These are phyloP conservation scores for Rhinoderma darwinii DNA, from an alignment of 2,113 vertebrate species.

Conservation along the genomic window DNA sequence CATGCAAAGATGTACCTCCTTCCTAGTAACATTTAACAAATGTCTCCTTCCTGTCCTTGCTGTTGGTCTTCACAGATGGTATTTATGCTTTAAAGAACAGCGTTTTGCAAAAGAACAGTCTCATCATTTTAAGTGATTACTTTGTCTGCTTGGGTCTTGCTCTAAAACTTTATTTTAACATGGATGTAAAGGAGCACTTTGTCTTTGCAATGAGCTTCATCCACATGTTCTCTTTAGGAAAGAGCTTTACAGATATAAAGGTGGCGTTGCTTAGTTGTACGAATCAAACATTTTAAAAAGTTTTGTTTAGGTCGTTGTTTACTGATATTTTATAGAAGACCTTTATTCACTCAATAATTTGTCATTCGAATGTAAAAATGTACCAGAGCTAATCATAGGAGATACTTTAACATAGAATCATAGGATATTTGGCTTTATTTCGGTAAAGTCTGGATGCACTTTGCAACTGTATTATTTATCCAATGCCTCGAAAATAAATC, in stretches of 20 bases:
- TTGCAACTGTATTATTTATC: too few relatives aligned
- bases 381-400: too few relatives aligned
- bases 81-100: constrained; percentile 32
- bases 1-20: constrained; percentile 29
- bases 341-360: too few relatives aligned
- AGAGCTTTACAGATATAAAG: neutral
- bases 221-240: neutral
- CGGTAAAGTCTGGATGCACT: too few relatives aligned
- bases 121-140: constrained; percentile 23
- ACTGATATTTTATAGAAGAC: too few relatives aligned
- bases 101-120: constrained; percentile 40
- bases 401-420: too few relatives aligned
- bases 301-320: too few relatives aligned
- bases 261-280: too few relatives aligned
- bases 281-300: too few relatives aligned
- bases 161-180: constrained; percentile 8
- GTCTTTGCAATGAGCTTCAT: neutral
- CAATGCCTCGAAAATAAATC: too few relatives aligned
- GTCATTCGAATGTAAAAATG: too few relatives aligned
- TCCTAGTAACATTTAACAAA: neutral
- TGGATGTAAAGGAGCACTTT: constrained; percentile 13
- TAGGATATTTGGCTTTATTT: too few relatives aligned
- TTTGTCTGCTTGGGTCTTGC: constrained; percentile 22
- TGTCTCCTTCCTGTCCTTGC: neutral
- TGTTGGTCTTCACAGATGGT: constrained; percentile 41